These are phyloP conservation scores for Euzophera pinguis DNA, from an alignment of 2,888 invertebrate species.

Conservation along the genomic window DNA sequence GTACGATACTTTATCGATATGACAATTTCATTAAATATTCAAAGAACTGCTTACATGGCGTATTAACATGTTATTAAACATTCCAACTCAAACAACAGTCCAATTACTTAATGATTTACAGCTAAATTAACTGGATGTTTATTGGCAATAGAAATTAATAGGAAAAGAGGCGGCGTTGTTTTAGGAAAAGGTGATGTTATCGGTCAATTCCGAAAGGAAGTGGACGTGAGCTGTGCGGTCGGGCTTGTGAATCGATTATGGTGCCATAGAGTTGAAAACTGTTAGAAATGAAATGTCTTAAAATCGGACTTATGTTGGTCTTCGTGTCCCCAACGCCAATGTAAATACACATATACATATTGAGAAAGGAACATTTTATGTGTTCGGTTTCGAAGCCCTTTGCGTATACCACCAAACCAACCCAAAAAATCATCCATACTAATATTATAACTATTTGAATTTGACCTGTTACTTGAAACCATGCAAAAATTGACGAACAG, in stretches of 20 bases:
- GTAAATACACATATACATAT: too few species aligned
- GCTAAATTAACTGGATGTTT: constrained; percentile 37
- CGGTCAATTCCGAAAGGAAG: constrained; percentile 41
- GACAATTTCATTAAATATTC: not conserved
- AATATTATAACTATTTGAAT: too few species aligned
- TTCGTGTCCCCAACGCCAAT: too few species aligned
- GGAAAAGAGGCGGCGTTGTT: constrained; percentile 26
- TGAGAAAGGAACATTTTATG: too few species aligned
- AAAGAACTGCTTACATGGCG: constrained; percentile 5
- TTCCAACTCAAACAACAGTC: constrained; percentile 12
- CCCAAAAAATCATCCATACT: too few species aligned
- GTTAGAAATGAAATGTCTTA: not conserved
- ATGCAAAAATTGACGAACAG: too few species aligned
- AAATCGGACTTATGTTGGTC: too few species aligned
- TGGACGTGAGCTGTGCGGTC: constrained; percentile 35
- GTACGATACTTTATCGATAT: too few species aligned
- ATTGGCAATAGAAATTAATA: constrained; percentile 38
- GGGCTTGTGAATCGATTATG: constrained; percentile 35
- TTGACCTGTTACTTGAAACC: too few species aligned
- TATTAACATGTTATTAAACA: constrained; percentile 3
- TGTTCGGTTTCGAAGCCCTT: too few species aligned
- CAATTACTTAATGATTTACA: constrained; percentile 36
- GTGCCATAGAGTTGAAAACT: constrained; percentile 22
- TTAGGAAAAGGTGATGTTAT: constrained; percentile 40
- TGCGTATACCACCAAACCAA: too few species aligned